Evolutionary conservation across 2,888 invertebrate species (phyloP).

Genomic region (Pocota personata): DNA sequence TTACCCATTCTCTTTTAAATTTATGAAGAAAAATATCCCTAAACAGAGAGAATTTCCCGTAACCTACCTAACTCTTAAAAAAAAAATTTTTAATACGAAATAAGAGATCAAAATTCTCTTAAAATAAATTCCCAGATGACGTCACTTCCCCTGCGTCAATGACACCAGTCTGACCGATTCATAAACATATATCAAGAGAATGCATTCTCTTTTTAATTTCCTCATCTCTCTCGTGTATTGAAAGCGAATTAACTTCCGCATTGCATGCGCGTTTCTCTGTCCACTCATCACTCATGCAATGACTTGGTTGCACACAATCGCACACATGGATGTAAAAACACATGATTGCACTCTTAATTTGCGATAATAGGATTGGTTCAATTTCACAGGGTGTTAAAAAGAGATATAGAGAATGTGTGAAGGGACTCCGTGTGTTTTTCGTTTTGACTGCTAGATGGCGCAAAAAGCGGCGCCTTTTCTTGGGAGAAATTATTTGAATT

Average conservation of each 20-base stretch:
- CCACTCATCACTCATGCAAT: constrained; percentile 41
- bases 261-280: constrained; percentile 64
- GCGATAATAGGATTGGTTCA: constrained; percentile 16
- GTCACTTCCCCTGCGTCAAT: constrained; percentile 70
- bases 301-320: not conserved
- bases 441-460: constrained; percentile 58
- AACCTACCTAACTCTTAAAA: not conserved
- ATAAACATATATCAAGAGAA: constrained; percentile 33
- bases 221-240: constrained; percentile 27
- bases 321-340: not conserved
- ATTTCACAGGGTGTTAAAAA: not conserved
- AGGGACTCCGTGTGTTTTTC: constrained; percentile 41
- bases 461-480: constrained; percentile 1
- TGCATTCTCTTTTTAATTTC: constrained; percentile 24
- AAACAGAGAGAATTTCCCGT: constrained; percentile 62
- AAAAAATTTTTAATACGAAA: too few relatives aligned
- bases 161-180: constrained; percentile 56
- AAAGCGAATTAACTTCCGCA: constrained; percentile 74
- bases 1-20: constrained; percentile 42
- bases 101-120: constrained; percentile 41
- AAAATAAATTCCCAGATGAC: constrained; percentile 56
- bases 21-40: constrained; percentile 25
- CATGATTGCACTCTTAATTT: constrained; percentile 43
- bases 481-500: constrained; percentile 36
- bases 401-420: constrained; percentile 13